Evolutionary conservation across 2,888 invertebrate genomes (phyloP), one percentile per base, ranked within the genome.

Genomic region (Apoda limacodes): DNA sequence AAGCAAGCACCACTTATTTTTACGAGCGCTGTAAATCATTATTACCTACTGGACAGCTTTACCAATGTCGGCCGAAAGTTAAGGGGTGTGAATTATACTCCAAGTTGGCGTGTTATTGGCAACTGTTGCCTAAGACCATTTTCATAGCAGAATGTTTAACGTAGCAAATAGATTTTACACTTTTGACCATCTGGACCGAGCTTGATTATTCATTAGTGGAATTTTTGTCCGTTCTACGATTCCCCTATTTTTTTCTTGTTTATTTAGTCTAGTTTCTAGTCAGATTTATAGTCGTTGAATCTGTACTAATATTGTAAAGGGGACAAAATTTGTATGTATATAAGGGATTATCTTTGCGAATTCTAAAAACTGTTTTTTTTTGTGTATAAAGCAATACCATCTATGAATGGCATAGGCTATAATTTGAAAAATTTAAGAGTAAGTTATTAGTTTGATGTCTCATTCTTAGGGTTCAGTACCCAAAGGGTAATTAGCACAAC

Each of bases 81-180:
- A 75, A 76, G 70, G 75, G 74, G 74, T 72, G 64, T 75, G 75
- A 76, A 75, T 76, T 76, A 76, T 74, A 62, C 49, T 52, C 52
- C 51, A 76, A 76, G 63, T 76, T 74, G 55, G 72, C 57, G 62
- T 76, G 71, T 76, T 72, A 60, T 60, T 68, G 59, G 60, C 76
- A 75, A 67, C 72, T 75, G 76, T 61, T 66, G 60, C 67, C 56
- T 29, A 53, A 50, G 48, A n/a, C n/a, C n/a, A n/a, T n/a, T n/a
- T n/a, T n/a, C n/a, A n/a, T n/a, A n/a, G n/a, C n/a, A n/a, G n/a
- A n/a, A n/a, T n/a, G n/a, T n/a, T n/a, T n/a, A n/a, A n/a, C n/a
- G n/a, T n/a, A n/a, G n/a, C n/a, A n/a, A n/a, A n/a, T n/a, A n/a
- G n/a, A n/a, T n/a, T n/a, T n/a, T n/a, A n/a, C n/a, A n/a, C n/a